These are phyloP conservation scores for Eurystomus gularis DNA, from an alignment of 2,113 vertebrate species.

Conservation along the genomic window DNA sequence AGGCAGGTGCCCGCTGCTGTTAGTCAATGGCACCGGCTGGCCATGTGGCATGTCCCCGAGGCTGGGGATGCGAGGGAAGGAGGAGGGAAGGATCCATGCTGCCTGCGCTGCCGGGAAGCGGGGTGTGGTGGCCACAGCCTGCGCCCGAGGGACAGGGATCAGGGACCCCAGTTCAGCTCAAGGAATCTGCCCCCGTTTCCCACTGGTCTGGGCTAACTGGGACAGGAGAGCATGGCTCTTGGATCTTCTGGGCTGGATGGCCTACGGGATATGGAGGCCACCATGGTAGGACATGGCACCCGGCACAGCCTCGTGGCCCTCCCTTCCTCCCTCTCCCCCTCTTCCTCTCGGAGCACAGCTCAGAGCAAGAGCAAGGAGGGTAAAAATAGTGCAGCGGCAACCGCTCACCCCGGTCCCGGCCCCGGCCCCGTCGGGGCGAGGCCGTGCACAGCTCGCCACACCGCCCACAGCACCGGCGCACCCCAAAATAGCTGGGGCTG, in stretches of 20 bases:
- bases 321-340: background rate
- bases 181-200: background rate
- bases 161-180: accelerated
- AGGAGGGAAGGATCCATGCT: background rate
- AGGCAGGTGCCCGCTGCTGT: accelerated
- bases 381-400: background rate
- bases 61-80: background rate
- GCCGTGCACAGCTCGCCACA: background rate
- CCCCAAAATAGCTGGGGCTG: background rate
- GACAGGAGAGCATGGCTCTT: accelerated
- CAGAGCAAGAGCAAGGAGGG: background rate
- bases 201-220: accelerated
- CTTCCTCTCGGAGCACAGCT: background rate
- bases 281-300: background rate
- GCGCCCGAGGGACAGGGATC: accelerated
- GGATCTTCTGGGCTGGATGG: background rate
- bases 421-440: background rate
- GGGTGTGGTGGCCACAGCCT: accelerated
- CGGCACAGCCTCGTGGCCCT: background rate
- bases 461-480: accelerated
- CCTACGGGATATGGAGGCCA: accelerated
- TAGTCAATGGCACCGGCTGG: background rate
- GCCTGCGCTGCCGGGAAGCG: background rate
- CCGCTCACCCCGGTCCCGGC: background rate
- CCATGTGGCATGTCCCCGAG: background rate